phyloP scores from a whole-genome alignment of 2,113 vertebrate genomes.

The Tetrax tetrax region DNA sequence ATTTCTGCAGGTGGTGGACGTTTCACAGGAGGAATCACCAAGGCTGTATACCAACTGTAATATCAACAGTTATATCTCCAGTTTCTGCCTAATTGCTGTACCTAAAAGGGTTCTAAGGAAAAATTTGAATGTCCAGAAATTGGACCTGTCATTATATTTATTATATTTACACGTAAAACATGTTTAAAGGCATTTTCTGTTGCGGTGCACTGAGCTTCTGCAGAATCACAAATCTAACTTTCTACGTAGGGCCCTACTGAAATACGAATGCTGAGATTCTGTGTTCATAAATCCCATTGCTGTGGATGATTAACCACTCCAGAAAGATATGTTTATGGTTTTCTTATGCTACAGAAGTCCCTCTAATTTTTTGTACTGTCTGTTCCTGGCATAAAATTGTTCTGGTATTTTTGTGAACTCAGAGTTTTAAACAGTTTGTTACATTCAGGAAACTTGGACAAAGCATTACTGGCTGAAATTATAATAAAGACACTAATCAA shows the following conservation, averaged over 20 bases:
- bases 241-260: neutral
- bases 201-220: neutral
- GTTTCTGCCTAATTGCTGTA: neutral
- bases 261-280: neutral
- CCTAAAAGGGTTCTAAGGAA: neutral
- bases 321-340: neutral
- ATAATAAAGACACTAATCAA: neutral
- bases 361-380: neutral
- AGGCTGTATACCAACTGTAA: neutral
- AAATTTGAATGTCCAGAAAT: neutral
- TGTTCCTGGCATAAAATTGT: neutral
- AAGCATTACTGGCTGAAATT: neutral
- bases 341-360: neutral
- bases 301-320: neutral
- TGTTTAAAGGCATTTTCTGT: neutral
- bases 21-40: neutral
- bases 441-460: neutral
- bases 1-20: neutral
- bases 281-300: neutral
- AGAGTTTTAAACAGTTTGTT: neutral
- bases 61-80: neutral
- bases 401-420: neutral
- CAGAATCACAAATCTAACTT: neutral
- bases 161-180: fast-evolving
- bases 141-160: neutral